These are phyloP conservation scores for Malthinus seriepunctatus DNA, from an alignment of 2,888 invertebrate species.

Conservation along the genomic window DNA sequence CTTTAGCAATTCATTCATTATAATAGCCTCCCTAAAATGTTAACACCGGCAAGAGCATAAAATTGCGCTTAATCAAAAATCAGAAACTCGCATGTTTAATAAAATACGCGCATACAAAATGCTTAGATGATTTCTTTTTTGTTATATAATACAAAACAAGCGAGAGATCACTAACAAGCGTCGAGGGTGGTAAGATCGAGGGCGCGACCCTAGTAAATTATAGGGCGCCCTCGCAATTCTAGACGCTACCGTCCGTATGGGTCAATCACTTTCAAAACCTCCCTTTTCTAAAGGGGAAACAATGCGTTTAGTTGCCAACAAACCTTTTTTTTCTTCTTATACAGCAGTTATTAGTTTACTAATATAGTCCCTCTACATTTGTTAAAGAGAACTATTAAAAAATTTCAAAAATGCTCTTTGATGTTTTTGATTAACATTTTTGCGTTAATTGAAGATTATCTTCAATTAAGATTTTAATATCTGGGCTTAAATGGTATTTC, in stretches of 20 bases:
- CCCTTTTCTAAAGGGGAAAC: constrained; percentile 25
- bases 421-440: not conserved
- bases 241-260: constrained; percentile 41
- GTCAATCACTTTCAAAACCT: constrained; percentile 39
- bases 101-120: constrained; percentile 22
- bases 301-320: constrained; percentile 26
- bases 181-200: constrained; percentile 51
- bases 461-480: not conserved
- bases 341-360: constrained; percentile 24
- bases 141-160: constrained; percentile 39
- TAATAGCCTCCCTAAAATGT: no score
- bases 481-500: not conserved
- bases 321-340: constrained; percentile 15
- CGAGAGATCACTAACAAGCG: constrained; percentile 52
- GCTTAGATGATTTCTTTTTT: constrained; percentile 41
- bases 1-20: not conserved
- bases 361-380: constrained; percentile 9
- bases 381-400: not conserved
- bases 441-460: not conserved
- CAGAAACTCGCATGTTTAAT: no score
- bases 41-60: no score
- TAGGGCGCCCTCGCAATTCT: constrained; percentile 50
- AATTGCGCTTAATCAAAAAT: no score
- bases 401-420: constrained; percentile 4
- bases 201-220: constrained; percentile 55